These are phyloP conservation scores for Benitochromis conjunctus DNA, from an alignment of 2,113 vertebrate species.

Conservation along the genomic window DNA sequence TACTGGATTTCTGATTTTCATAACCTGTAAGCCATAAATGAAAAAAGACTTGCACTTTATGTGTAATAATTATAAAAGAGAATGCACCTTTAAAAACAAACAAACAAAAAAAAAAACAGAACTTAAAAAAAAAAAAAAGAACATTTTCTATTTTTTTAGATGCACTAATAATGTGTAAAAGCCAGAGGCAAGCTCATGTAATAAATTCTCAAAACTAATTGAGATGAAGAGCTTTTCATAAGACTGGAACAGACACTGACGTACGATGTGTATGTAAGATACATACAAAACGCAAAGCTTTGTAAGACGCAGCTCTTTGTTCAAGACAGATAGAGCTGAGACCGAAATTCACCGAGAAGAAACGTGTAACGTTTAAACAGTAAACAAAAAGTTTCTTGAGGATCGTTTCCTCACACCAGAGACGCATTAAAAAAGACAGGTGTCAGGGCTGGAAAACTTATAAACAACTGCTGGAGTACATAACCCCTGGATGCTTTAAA, in stretches of 20 bases:
- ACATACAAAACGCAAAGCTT: not conserved
- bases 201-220: not conserved
- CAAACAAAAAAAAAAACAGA: accelerated
- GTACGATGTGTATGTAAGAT: not conserved
- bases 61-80: not conserved
- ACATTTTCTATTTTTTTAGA: not conserved
- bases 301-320: not conserved
- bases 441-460: not conserved
- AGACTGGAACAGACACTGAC: not conserved
- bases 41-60: not conserved
- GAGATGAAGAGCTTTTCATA: not conserved
- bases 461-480: not conserved
- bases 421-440: conserved; percentile 2
- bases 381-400: not conserved
- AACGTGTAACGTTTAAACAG: not conserved
- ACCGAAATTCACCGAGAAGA: not conserved
- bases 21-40: not conserved
- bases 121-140: not conserved
- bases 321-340: not conserved
- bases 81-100: not conserved
- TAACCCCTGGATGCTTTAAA: conserved; percentile 16
- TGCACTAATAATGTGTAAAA: not conserved
- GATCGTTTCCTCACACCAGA: not conserved
- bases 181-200: not conserved
- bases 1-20: not conserved